Evolutionary conservation across 1,140 invertebrate genomes (phyloP), one percentile per base, ranked within the genome.

Genomic region (Myzus persicae): DNA sequence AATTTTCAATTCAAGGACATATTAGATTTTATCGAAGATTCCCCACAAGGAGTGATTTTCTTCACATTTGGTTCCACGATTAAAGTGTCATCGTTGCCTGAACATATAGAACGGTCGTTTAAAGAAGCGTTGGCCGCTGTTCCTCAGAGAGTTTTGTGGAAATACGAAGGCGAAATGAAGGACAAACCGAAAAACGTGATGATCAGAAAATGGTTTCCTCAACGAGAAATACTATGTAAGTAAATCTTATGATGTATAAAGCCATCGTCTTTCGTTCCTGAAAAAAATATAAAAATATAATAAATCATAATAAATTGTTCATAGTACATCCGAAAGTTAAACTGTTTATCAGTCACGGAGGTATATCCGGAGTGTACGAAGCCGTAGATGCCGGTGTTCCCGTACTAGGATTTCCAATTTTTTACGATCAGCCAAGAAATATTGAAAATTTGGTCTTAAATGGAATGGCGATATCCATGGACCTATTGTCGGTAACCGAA

Each of bases 341-440:
- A 94, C 95, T 96, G 94, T 97, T 98, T 94, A 96, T 98, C 51
- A 97, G 97, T 1, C 97, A 97, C 94, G 97, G 96, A 26, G 97
- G 97, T 40, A 94, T 96, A 36, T 95, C 97, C 24, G 97, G 97
- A 92, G 95, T 96, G 24, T 96, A 96, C 93, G 97, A 98, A 95
- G 96, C 97, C 7, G 95, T 97, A 22, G 97, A 97, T 95, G 96
- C 97, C 94, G 96, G 96, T 94, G 96, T 97, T 24, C 97, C 97
- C 3, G 95, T 97, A 4, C 95, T 97, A 42, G 97, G 96, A 9
- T 95, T 97, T 90, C 97, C 97, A 51, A 95, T 97, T n/a, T 96
- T 96, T 81, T 95, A 95, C 36, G 96, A 97, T 94, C 97, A 97
- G 94, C 94, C 94, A 38, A 94, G 95, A 38, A 96, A 96, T 94